Evolutionary conservation across 2,888 invertebrate species (phyloP), one percentile per base, ranked within the genome.

Genomic region (Zaprionus bogoriensis): DNA sequence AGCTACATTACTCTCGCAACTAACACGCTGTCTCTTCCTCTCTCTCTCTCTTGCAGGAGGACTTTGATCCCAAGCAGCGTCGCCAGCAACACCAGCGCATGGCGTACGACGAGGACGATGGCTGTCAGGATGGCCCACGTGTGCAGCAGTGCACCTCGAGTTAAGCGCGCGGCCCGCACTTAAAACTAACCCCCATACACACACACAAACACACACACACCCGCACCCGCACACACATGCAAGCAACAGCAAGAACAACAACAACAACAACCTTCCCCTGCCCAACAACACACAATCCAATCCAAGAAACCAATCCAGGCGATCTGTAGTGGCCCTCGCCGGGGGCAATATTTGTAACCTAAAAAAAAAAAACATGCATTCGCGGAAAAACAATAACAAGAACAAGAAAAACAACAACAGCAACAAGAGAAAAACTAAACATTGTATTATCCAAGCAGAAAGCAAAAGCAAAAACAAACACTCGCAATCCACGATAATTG

Each of bases 61-160:
- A 96, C 41, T 93, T 96, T 85, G 96, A 97, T 90, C 95, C 97
- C 0, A 94, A 95, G 75, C 93, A 94, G 73, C 93, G 95, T 66
- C 92, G 94, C 71, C 93, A 94, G 30, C 30, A 30, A 12, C 12
- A 27, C 9, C 94, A 93, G 83, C 89, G 87, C 48, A 89, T 88
- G 88, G 95, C 93, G 0, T 95, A 96, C 81, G 94, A 95, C 51
- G 97, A 97, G 84, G 96, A 96, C 71, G 97, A 97, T 71, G 94
- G 93, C 36, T 94, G 94, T 19, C 88, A 89, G 52, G 92, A 92
- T 48, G 93, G 94, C 38, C 93, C 94, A 66, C 93, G 94, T 81
- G 93, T 93, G 88, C 94, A 94, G 87, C 96, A 96, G 89, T 96
- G 96, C 91, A 94, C 95, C 85, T 95, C 96, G 67, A 93, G 94